These are phyloP conservation scores for Copsychus sechellarum DNA, from an alignment of 2,113 vertebrate species.

Conservation along the genomic window DNA sequence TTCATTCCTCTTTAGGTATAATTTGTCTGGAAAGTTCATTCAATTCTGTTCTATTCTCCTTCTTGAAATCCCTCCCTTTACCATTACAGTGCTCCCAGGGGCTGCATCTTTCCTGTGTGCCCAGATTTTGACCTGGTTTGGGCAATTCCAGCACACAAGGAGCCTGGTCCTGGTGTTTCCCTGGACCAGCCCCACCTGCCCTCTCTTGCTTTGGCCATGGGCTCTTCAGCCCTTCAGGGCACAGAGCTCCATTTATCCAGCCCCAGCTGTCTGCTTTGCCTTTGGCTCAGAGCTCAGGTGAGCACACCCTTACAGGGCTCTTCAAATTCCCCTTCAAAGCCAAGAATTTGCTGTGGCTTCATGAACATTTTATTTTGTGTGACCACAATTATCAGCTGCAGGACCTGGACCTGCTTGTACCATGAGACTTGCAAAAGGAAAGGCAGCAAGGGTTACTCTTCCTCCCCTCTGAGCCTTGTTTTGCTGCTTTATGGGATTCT, in stretches of 20 bases:
- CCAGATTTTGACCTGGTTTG: background rate
- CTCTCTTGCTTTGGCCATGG: background rate
- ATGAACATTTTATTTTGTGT: background rate
- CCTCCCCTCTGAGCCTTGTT: background rate
- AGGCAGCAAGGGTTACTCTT: background rate
- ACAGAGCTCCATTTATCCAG: background rate
- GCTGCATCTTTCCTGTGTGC: background rate
- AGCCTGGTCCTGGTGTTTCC: background rate
- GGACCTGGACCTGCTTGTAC: background rate
- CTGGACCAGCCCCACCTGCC: background rate
- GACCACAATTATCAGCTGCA: background rate
- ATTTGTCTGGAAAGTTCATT: conserved; percentile 63
- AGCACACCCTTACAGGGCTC: background rate
- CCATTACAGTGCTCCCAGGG: background rate
- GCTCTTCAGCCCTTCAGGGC: background rate
- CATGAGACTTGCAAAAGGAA: background rate
- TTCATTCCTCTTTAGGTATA: conserved; percentile 62
- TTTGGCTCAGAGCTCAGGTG: background rate
- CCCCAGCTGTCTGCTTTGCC: background rate
- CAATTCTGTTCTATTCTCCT: background rate
- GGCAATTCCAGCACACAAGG: background rate
- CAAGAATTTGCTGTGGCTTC: background rate
- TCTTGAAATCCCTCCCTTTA: background rate
- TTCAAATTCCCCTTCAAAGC: background rate
- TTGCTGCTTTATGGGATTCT: background rate